These are phyloP conservation scores for Synanceia verrucosa DNA, from an alignment of 2,797 vertebrate genomes.

Conservation along the genomic window DNA sequence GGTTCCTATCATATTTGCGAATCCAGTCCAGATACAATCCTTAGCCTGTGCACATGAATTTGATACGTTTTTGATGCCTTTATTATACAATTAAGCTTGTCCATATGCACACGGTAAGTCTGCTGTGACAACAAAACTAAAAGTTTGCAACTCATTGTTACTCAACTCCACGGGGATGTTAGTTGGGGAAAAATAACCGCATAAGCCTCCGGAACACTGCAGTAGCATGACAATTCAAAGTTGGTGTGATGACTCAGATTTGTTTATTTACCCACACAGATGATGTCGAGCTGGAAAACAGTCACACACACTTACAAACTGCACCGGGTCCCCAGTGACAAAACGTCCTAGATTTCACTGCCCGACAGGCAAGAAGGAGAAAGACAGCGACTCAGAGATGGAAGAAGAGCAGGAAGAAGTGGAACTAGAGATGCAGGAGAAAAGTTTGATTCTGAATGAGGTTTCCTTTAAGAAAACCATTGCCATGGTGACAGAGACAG, in stretches of 20 bases:
- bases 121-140: not conserved
- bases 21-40: too few relatives aligned
- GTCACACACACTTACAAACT: constrained; percentile 47
- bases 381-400: constrained; percentile 1
- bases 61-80: too few relatives aligned
- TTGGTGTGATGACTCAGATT: constrained; percentile 50
- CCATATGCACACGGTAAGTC: too few relatives aligned
- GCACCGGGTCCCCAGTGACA: constrained; percentile 48
- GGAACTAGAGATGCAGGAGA: constrained; percentile 22
- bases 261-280: constrained; percentile 64
- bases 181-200: constrained; percentile 29
- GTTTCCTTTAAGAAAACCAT: constrained; percentile 42
- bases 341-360: constrained; percentile 60
- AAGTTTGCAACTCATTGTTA: not conserved
- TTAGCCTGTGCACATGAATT: too few relatives aligned
- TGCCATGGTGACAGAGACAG: constrained; percentile 25
- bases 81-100: too few relatives aligned
- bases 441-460: constrained; percentile 59
- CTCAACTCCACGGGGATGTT: constrained; percentile 23
- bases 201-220: constrained; percentile 12
- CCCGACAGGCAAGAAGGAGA: constrained; percentile 22
- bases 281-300: constrained; percentile 51
- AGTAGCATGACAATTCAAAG: constrained; percentile 47
- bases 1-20: too few relatives aligned
- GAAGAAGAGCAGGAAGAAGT: constrained; percentile 9